Percentiles rank a stretch among this genome's conserved stretches.
Evolutionary conservation across 2,888 invertebrate genomes (phyloP).

Genomic region (Geophilus truncorum): DNA sequence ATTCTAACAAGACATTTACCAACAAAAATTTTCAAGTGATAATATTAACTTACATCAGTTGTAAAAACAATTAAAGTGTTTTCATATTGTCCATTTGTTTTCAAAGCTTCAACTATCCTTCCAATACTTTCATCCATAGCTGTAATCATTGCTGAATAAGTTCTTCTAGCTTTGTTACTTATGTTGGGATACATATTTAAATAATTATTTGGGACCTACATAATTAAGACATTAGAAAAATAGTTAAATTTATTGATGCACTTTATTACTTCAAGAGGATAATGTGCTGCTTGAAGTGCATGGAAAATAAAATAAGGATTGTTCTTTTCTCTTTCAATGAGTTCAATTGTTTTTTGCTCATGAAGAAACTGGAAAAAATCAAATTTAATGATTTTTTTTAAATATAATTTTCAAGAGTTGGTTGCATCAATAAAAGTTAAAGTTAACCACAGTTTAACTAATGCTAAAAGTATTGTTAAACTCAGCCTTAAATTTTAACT

Average conservation of each 20-base stretch:
- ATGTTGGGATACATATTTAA: conserved; percentile 38
- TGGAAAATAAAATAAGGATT: conserved; percentile 44
- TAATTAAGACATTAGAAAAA: neutral
- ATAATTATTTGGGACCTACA: conserved; percentile 37
- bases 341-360: neutral
- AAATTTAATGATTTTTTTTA: too few species aligned
- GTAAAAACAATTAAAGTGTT: conserved; percentile 52
- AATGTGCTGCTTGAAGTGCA: conserved; percentile 45
- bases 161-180: conserved; percentile 38
- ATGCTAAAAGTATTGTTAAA: too few species aligned
- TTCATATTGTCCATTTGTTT: conserved; percentile 47
- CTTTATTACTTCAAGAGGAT: conserved; percentile 40
- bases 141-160: conserved; percentile 48
- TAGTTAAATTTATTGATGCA: neutral
- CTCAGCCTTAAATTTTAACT: too few species aligned
- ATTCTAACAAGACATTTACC: conserved; percentile 35
- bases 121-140: conserved; percentile 52
- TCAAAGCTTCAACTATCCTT: conserved; percentile 47
- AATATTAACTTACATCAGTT: conserved; percentile 46
- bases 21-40: neutral
- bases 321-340: neutral
- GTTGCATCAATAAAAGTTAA: too few species aligned
- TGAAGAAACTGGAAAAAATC: neutral
- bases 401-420: too few species aligned
- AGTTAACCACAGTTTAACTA: too few species aligned